phyloP scores from a whole-genome alignment of 2,888 invertebrate species.

The Metalampra italica region DNA sequence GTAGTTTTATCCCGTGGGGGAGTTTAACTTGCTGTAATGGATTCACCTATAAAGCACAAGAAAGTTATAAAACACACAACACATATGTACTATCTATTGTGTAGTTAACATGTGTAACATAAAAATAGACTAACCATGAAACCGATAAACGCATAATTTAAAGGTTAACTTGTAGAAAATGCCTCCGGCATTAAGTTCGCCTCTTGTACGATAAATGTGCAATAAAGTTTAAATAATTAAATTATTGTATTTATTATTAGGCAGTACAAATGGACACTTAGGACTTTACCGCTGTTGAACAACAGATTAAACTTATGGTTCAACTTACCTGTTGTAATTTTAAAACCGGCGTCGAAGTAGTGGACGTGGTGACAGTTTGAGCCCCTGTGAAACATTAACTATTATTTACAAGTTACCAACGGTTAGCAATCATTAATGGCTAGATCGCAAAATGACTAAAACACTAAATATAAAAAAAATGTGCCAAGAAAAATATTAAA shows the following conservation, averaged over 20 bases:
- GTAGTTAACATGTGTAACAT: too few species aligned
- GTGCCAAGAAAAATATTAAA: too few species aligned
- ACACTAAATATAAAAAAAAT: too few species aligned
- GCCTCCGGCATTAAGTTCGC: too few species aligned
- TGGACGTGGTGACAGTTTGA: constrained; percentile 54
- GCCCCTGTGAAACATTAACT: constrained; percentile 33
- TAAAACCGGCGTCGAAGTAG: constrained; percentile 56
- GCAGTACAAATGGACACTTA: neutral
- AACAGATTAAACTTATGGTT: too few species aligned
- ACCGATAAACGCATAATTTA: neutral
- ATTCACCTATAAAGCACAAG: constrained; percentile 63
- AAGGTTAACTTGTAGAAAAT: too few species aligned
- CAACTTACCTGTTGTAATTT: constrained; percentile 67
- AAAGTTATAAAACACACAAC: neutral
- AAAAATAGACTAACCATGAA: neutral
- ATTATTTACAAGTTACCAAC: neutral
- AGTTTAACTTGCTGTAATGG: constrained; percentile 70
- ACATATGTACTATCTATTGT: too few species aligned
- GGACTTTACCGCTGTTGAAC: neutral
- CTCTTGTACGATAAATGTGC: too few species aligned
- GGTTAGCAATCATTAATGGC: too few species aligned
- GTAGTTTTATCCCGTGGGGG: constrained; percentile 70
- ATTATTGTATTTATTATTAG: constrained; percentile 9
- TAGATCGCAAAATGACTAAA: too few species aligned
- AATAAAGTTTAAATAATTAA: too few species aligned